These are phyloP conservation scores for Mugil cephalus DNA, from an alignment of 2,113 vertebrate genomes.

Conservation along the genomic window DNA sequence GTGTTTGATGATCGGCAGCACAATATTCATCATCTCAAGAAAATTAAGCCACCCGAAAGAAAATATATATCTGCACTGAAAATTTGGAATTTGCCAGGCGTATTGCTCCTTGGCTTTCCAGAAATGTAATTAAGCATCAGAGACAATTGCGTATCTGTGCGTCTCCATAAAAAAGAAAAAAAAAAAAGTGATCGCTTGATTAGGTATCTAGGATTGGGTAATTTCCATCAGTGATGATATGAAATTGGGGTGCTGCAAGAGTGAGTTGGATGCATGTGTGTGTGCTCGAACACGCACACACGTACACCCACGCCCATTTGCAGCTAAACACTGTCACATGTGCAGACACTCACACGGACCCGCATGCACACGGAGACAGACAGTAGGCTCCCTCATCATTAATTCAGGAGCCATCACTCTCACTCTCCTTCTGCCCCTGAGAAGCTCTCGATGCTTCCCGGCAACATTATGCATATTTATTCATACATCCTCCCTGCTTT, in stretches of 20 bases:
- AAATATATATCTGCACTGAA: conserved; percentile 20
- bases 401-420: conserved; percentile 82
- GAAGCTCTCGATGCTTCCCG: conserved; percentile 77
- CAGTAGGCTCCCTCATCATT: conserved; percentile 81
- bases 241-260: conserved; percentile 73
- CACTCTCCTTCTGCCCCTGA: conserved; percentile 78
- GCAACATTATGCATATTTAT: conserved; percentile 85
- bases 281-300: conserved; percentile 18
- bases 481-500: conserved; percentile 73
- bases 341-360: conserved; percentile 51
- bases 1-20: conserved; percentile 71
- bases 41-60: conserved; percentile 37
- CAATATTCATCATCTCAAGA: conserved; percentile 70
- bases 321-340: conserved; percentile 65
- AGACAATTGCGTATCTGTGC: conserved; percentile 66
- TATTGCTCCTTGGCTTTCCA: conserved; percentile 58
- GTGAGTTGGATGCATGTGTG: conserved; percentile 27
- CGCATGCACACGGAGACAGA: conserved; percentile 71
- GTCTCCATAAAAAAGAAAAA: conserved; percentile 46
- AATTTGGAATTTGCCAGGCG: conserved; percentile 47
- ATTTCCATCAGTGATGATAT: conserved; percentile 75
- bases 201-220: conserved; percentile 71
- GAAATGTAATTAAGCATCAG: conserved; percentile 74
- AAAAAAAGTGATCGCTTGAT: conserved; percentile 74
- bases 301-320: conserved; percentile 40